A percentile compares a stretch with the other conserved stretches of the same genome.
Evolutionary conservation across 2,797 vertebrate species (phyloP).

Genomic region (Gambusia yucatana): DNA sequence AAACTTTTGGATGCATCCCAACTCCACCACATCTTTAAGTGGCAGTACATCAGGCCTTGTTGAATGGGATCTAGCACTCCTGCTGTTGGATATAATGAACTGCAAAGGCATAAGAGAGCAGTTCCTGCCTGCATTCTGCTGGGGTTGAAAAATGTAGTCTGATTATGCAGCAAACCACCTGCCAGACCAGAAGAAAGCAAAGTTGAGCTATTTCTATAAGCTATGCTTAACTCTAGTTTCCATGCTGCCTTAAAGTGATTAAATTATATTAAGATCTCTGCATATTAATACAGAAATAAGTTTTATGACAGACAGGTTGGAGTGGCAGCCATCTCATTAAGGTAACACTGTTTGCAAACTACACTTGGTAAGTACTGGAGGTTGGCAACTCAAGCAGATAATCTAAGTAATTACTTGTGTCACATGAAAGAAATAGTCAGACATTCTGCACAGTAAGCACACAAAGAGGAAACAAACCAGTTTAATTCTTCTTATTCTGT

Average conservation of each 20-base stretch:
- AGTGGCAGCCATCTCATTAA: neutral
- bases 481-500: neutral
- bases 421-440: neutral
- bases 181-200: neutral
- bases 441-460: neutral
- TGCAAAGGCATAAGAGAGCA: neutral
- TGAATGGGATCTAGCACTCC: neutral
- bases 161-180: neutral
- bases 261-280: neutral
- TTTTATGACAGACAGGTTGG: neutral
- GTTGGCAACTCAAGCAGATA: neutral
- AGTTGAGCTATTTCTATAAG: neutral
- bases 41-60: neutral
- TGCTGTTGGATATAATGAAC: neutral
- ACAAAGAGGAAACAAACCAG: neutral
- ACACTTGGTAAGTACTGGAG: neutral
- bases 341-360: neutral
- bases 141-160: neutral
- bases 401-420: neutral
- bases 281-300: neutral
- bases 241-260: neutral
- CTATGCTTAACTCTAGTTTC: neutral
- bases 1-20: neutral
- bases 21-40: neutral
- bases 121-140: neutral